These are phyloP conservation scores for Plecotus auritus DNA, from an alignment of 2,113 vertebrate genomes.

Conservation along the genomic window DNA sequence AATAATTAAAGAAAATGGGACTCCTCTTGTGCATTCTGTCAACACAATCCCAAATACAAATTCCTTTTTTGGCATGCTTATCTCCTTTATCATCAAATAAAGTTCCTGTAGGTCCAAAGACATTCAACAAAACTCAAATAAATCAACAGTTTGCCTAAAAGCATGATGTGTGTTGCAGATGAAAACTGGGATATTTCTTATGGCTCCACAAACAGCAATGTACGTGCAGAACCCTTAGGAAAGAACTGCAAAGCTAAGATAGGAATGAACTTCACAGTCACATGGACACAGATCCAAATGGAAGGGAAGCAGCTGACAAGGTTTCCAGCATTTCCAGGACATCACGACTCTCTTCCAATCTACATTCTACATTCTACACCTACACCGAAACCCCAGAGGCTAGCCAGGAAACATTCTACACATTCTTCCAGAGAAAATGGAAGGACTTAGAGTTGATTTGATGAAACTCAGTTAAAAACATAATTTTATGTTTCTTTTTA, in stretches of 20 bases:
- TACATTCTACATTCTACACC: background rate
- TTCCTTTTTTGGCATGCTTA: slow-evolving; percentile 91
- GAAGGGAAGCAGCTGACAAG: background rate
- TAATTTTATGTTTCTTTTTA: slow-evolving; percentile 38
- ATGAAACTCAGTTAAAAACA: slow-evolving; percentile 24
- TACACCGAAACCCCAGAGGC: background rate
- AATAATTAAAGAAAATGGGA: slow-evolving; percentile 97
- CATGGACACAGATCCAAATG: background rate
- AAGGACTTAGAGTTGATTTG: background rate
- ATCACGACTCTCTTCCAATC: background rate
- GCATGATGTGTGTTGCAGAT: background rate
- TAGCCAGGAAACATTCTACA: background rate
- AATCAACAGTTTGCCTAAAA: slow-evolving; percentile 11
- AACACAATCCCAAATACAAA: slow-evolving; percentile 98
- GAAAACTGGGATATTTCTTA: background rate
- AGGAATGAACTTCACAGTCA: background rate
- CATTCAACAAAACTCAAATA: slow-evolving; percentile 9
- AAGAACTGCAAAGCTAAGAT: background rate
- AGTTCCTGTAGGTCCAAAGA: slow-evolving; percentile 82
- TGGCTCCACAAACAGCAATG: background rate
- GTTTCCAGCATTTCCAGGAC: background rate
- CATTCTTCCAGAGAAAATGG: slow-evolving; percentile 24
- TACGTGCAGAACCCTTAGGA: background rate
- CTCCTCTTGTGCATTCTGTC: slow-evolving; percentile 92
- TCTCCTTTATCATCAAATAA: slow-evolving; percentile 98